A percentile compares a stretch with the other conserved stretches of the same genome.
These are phyloP conservation scores for Pseudochaenichthys georgianus DNA, from an alignment of 2,797 vertebrate genomes.

Conservation along the genomic window DNA sequence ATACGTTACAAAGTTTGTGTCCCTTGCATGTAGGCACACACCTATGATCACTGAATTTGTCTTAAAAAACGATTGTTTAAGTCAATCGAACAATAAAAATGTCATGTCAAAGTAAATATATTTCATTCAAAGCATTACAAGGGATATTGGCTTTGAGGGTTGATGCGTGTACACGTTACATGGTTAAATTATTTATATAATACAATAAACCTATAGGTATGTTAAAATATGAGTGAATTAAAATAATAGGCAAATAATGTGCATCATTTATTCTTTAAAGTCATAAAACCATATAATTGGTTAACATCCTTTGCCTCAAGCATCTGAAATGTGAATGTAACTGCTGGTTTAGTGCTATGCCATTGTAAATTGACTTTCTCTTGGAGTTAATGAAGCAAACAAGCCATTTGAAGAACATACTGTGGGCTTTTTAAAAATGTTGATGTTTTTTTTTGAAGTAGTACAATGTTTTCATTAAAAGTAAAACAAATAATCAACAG, in stretches of 20 bases:
- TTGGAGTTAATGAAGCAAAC: background rate
- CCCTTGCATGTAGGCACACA: background rate
- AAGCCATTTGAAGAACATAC: background rate
- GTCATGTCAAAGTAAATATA: background rate
- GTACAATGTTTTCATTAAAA: background rate
- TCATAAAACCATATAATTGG: background rate
- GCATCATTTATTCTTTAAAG: no score
- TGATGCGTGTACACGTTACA: background rate
- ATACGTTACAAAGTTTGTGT: constrained; percentile 32
- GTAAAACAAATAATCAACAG: background rate
- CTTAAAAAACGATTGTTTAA: background rate
- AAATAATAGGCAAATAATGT: background rate
- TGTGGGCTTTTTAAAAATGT: background rate
- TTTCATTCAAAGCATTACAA: background rate
- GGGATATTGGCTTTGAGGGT: background rate
- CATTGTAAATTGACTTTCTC: background rate
- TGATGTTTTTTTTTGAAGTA: background rate
- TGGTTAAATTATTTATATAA: background rate
- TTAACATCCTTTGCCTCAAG: background rate
- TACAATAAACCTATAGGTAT: background rate
- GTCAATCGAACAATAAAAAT: background rate
- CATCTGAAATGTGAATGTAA: background rate
- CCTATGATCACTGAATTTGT: background rate
- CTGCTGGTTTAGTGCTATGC: background rate
- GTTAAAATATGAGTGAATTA: background rate